Evolutionary conservation across 2,888 invertebrate genomes (phyloP).

Genomic region (Dromius quadrimaculatus): DNA sequence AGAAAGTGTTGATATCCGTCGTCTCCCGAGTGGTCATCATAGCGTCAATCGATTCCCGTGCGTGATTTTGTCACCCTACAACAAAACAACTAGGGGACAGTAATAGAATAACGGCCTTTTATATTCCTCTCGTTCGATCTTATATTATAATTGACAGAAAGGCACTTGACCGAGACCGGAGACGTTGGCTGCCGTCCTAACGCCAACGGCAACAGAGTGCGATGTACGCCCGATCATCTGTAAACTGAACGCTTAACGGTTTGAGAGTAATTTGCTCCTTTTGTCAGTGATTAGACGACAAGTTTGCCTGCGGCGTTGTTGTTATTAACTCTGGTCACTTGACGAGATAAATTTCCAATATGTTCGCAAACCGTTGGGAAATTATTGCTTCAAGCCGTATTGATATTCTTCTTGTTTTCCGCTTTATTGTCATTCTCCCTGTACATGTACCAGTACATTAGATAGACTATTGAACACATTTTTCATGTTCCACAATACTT

Average conservation of each 20-base stretch:
- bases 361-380: too few species aligned
- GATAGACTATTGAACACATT: too few species aligned
- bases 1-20: constrained; percentile 41
- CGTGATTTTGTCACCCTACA: constrained; percentile 44
- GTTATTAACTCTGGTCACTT: constrained; percentile 9
- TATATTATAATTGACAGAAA: constrained; percentile 31
- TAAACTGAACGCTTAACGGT: constrained; percentile 1
- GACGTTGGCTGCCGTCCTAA: neutral
- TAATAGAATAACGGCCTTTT: constrained; percentile 40
- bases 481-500: too few species aligned
- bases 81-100: constrained; percentile 29
- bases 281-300: neutral
- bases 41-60: constrained; percentile 40
- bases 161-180: constrained; percentile 8
- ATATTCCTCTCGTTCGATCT: constrained; percentile 21
- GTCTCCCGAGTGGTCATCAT: constrained; percentile 40
- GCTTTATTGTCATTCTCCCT: too few species aligned
- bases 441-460: too few species aligned
- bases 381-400: too few species aligned
- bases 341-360: neutral
- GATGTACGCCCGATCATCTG: constrained; percentile 16
- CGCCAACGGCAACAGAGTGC: neutral
- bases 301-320: neutral
- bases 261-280: constrained; percentile 22
- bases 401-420: too few species aligned